These are phyloP conservation scores for Ictidomys tridecemlineatus DNA, from an alignment of 2,113 vertebrate genomes.

Conservation along the genomic window DNA sequence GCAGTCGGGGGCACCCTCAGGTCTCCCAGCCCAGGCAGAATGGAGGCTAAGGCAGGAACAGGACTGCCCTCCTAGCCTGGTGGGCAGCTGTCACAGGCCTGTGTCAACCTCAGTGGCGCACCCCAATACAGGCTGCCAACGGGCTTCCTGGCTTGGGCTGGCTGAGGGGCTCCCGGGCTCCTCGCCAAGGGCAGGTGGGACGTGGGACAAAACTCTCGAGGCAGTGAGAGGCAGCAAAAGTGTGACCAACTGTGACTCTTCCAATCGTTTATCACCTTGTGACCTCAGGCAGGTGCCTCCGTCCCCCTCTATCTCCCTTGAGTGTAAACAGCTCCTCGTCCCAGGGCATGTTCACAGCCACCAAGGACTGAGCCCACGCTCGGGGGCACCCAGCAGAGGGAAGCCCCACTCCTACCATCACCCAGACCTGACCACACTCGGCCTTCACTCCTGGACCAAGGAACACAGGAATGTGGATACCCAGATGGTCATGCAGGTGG, in stretches of 20 bases:
- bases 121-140: background rate
- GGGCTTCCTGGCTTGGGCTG: background rate
- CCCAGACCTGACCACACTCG: background rate
- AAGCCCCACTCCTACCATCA: background rate
- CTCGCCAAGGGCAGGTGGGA: too few species aligned
- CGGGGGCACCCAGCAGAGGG: background rate
- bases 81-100: background rate
- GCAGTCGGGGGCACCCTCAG: too few species aligned
- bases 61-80: background rate
- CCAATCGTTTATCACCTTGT: background rate
- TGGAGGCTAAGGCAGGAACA: background rate
- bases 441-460: background rate
- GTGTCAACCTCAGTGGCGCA: too few species aligned
- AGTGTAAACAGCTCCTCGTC: background rate
- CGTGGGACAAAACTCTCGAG: rapidly evolving
- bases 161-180: background rate
- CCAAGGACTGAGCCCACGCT: background rate
- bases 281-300: background rate
- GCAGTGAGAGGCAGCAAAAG: background rate
- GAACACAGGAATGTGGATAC: background rate
- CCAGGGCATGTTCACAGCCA: rapidly evolving
- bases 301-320: background rate
- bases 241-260: rapidly evolving
- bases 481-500: background rate
- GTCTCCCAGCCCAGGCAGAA: background rate